A percentile compares a stretch with the other conserved stretches of the same genome.
These are phyloP conservation scores for Parnassius apollo DNA, from an alignment of 2,888 invertebrate species.

Conservation along the genomic window DNA sequence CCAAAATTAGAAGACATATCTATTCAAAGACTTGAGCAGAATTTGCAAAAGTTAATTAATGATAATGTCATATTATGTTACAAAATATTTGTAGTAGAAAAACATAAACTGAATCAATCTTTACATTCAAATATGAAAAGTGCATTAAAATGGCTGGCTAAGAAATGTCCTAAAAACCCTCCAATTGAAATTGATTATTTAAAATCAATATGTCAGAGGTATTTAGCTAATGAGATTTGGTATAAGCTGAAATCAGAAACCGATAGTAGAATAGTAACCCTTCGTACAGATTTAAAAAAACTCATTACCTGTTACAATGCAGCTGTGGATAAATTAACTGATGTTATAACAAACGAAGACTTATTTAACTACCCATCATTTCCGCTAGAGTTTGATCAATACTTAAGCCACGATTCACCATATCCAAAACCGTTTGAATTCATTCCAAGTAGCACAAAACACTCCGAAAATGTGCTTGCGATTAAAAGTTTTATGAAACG, in stretches of 20 bases:
- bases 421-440: constrained; percentile 85
- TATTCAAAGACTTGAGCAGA: constrained; percentile 43
- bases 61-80: constrained; percentile 58
- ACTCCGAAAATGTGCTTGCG: constrained; percentile 65
- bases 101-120: constrained; percentile 50
- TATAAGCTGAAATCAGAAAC: constrained; percentile 68
- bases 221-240: constrained; percentile 84
- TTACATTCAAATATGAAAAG: constrained; percentile 56
- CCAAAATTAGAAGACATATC: constrained; percentile 43
- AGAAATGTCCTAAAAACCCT: constrained; percentile 70
- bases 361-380: constrained; percentile 82
- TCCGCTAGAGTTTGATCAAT: constrained; percentile 83
- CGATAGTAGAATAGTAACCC: constrained; percentile 58
- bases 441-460: constrained; percentile 83
- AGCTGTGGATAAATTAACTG: constrained; percentile 82
- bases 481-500: constrained; percentile 77
- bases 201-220: constrained; percentile 76
- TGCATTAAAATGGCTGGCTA: constrained; percentile 75
- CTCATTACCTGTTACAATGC: constrained; percentile 85
- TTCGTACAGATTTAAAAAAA: constrained; percentile 79
- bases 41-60: constrained; percentile 47
- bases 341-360: constrained; percentile 81
- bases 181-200: constrained; percentile 81
- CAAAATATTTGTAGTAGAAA: constrained; percentile 56
- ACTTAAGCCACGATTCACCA: constrained; percentile 68